Evolutionary conservation across 23 tunicate species (phyloP).

Genomic region (Oikopleura dioica): DNA sequence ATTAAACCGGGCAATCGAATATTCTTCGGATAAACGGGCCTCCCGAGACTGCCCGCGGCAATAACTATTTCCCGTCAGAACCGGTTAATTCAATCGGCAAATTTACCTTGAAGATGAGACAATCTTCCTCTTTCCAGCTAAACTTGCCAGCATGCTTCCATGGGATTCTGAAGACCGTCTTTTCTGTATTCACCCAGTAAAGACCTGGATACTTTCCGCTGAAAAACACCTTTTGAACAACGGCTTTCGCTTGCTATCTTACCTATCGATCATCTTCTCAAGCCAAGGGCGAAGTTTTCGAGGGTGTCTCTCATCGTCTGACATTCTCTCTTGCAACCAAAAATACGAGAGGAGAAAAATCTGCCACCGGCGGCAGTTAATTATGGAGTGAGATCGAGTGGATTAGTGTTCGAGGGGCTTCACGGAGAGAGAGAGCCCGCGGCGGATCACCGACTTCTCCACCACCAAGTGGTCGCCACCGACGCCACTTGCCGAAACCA

Average conservation of each 20-base stretch:
- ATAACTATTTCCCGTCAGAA: too few species aligned
- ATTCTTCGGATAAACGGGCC: too few species aligned
- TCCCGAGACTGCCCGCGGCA: too few species aligned
- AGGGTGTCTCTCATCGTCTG: not conserved
- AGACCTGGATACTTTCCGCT: constrained; percentile 57
- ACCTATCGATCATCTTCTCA: constrained; percentile 37
- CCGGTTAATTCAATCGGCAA: too few species aligned
- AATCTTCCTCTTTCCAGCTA: constrained; percentile 78
- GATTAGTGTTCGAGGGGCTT: not conserved
- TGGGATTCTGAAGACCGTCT: constrained; percentile 54
- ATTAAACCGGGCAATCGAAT: too few species aligned
- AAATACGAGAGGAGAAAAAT: too few species aligned
- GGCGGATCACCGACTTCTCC: not conserved
- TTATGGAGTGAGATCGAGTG: not conserved
- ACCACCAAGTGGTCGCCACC: not conserved
- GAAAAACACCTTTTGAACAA: constrained; percentile 2
- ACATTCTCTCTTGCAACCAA: too few species aligned
- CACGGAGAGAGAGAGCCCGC: not conserved
- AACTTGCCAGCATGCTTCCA: constrained; percentile 95
- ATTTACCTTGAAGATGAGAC: constrained; percentile 53
- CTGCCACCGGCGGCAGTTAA: not conserved
- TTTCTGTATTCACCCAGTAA: constrained; percentile 36
- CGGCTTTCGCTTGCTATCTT: not conserved
- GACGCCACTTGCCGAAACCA: not conserved
- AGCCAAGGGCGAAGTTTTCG: constrained; percentile 50